phyloP scores from a whole-genome alignment of 2,113 vertebrate genomes.

The Pseudorectes ferrugineus region DNA sequence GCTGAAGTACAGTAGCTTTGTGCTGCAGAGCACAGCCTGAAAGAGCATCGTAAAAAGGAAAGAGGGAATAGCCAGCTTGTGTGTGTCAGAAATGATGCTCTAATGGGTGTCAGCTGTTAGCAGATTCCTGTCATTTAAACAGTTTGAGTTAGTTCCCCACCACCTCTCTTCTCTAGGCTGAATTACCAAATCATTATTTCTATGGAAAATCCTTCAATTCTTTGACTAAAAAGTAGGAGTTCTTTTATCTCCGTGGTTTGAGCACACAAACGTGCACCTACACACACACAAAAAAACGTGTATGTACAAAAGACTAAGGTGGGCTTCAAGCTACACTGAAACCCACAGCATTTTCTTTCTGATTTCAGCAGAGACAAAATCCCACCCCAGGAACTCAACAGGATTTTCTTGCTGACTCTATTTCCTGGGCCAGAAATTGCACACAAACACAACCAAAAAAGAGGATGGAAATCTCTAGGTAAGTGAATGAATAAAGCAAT shows the following conservation, averaged over 20 bases:
- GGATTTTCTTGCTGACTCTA: neutral
- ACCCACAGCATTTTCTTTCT: neutral
- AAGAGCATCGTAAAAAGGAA: neutral
- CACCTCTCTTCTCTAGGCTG: neutral
- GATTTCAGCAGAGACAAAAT: neutral
- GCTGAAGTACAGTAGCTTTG: neutral
- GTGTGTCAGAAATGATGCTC: neutral
- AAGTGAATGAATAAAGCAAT: neutral
- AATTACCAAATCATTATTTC: neutral
- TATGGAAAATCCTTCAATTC: neutral
- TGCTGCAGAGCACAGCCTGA: neutral
- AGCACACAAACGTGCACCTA: neutral
- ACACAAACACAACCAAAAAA: neutral
- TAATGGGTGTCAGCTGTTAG: conserved; percentile 1
- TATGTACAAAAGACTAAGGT: neutral
- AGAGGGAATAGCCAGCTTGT: neutral
- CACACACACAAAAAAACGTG: fast-evolving
- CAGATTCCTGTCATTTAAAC: conserved; percentile 3
- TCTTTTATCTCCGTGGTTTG: neutral
- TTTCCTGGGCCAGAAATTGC: neutral
- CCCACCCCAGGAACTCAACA: neutral
- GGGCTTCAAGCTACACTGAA: neutral
- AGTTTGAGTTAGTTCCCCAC: neutral
- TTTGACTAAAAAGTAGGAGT: neutral
- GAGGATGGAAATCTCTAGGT: neutral